Percentiles rank a stretch among this genome's conserved stretches.
These are phyloP conservation scores for Brachyrhaphis roseni DNA, from an alignment of 2,797 vertebrate species.

Conservation along the genomic window DNA sequence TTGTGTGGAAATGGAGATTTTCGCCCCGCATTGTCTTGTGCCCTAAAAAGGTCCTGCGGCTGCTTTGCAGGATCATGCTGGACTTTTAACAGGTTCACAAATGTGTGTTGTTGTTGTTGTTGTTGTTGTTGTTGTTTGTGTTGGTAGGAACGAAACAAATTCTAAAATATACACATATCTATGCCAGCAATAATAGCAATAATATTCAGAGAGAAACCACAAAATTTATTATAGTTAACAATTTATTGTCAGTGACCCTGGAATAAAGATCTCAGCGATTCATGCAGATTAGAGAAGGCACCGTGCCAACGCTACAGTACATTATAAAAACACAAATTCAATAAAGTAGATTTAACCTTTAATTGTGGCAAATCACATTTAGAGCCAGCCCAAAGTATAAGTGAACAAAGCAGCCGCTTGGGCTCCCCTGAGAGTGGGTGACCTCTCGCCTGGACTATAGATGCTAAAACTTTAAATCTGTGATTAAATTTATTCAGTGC, in stretches of 20 bases:
- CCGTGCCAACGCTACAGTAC: background rate
- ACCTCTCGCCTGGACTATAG: background rate
- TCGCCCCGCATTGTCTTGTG: constrained; percentile 37
- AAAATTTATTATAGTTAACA: no score
- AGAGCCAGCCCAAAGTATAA: background rate
- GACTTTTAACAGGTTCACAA: constrained; percentile 6
- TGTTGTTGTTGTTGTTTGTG: background rate
- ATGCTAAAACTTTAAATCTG: no score
- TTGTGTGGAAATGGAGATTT: constrained; percentile 52
- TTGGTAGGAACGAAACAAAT: constrained; percentile 3
- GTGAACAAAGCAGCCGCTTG: background rate
- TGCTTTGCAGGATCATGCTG: constrained; percentile 8
- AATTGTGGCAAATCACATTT: background rate
- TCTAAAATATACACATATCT: background rate
- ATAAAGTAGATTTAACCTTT: background rate
- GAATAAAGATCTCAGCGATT: background rate
- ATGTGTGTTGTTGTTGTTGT: constrained; percentile 1
- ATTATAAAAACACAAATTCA: background rate
- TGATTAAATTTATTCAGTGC: background rate
- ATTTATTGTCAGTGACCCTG: no score
- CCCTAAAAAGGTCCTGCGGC: constrained; percentile 66
- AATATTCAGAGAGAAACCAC: no score
- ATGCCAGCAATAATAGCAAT: no score
- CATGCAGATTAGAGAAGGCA: background rate
- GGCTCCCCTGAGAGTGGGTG: background rate